Evolutionary conservation across 1,140 invertebrate species (phyloP), one percentile per base, ranked within the genome.

Genomic region (Drosophila murphyi): DNA sequence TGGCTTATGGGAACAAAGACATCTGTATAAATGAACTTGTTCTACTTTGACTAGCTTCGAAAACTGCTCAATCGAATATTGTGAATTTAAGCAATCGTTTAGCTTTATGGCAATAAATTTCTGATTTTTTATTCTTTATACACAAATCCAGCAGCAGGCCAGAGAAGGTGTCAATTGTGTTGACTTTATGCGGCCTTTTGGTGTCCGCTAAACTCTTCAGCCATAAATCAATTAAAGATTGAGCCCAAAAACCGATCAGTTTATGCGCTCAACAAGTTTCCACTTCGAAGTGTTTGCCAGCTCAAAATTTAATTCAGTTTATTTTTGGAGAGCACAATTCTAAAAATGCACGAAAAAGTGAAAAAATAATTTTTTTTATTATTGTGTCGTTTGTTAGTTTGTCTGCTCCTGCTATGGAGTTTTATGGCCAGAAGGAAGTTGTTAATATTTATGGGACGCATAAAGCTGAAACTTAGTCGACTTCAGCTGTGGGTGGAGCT

Each of bases 201-300:
- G 28, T 35, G 10, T 28, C 48, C 32, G 41, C 32, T 88, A 72
- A 82, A 68, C 68, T 70, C 64, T 55, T 51, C 29, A 5, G 28
- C 37, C 70, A 78, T 88, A 88, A 88, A 88, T 88, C 85, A 88
- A 83, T 87, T 82, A 88, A 77, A 89, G 78, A 80, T 82, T 73
- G 55, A 28, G 48, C 35, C 60, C 39, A 80, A 81, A 78, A 82
- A 85, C 74, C 76, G 61, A 78, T 81, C 70, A 75, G 78, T 85
- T 78, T 71, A 80, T 86, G 60, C 51, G 47, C 32, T 55, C 78
- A 86, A 86, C 71, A 81, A 81, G 82, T 85, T 67, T 80, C 54
- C 55, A 51, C 55, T 47, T 72, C 52, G 45, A 59, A 59, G 28
- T 37, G 34, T 48, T 37, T 39, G 57, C 32, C 37, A 60, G n/a